Evolutionary conservation across 2,797 vertebrate genomes (phyloP), one percentile per base, ranked within the genome.

Genomic region (Gadopsis bispinosus): DNA sequence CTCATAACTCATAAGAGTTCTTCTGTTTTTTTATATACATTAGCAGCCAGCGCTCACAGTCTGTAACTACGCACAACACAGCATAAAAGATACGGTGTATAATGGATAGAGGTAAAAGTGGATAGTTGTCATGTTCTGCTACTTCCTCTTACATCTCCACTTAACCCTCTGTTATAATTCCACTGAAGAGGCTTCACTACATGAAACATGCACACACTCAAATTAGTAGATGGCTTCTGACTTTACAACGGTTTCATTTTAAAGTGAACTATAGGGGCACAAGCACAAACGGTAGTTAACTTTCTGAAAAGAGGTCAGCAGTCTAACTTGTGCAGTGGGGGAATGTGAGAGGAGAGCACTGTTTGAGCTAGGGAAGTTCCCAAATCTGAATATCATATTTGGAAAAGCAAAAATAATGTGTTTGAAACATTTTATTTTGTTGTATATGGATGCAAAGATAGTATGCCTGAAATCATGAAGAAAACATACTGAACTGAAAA

Each of bases 401-500:
- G 53, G 41, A 63, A 33, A 75, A 47, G 31, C 62, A 62, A 70
- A 75, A 41, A 80, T 58, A 72, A 47, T 16, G 13, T 4, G 4
- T 56, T 29, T 62, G 50, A 73, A 48, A n/a, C 60, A 29, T 51
- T n/a, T 56, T 56, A 19, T 66, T 31, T 64, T 51, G 35, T 33
- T 76, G 10, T 13, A 62, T 70, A 60, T 73, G 35, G 45, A 69
- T 26, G 31, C 59, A 80, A 74, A 72, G 11, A 55, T 63, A 33
- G 33, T 16, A 11, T 29, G 14, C 2, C 43, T 82, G 12, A 68
- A 75, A 84, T 77, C 64, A 82, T 60, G 37, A 65, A 39, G 59
- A 77, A 79, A 79, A 75, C 37, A 51, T n/a, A 45, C 37, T 66
- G 54, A 8, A 47, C 69, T 79, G 37, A 76, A 84, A 87, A 83